Evolutionary conservation across 2,797 vertebrate genomes (phyloP).

Genomic region (Galaxias olidus): DNA sequence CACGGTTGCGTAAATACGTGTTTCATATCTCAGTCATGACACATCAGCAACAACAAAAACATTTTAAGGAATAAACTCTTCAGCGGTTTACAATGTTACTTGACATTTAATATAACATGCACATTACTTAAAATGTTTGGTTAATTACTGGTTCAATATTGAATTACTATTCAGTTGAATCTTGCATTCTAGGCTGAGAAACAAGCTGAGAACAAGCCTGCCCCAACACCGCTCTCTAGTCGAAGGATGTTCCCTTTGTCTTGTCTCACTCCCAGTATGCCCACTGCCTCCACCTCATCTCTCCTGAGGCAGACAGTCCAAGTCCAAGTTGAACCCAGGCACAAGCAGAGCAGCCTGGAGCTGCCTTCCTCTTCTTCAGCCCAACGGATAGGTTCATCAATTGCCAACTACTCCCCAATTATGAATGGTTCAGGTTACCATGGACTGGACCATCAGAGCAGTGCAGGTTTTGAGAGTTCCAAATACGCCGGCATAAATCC

Average conservation of each 20-base stretch:
- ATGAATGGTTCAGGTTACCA: slow-evolving; percentile 77
- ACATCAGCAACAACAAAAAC: too few relatives aligned
- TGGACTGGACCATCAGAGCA: slow-evolving; percentile 64
- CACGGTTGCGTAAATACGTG: too few relatives aligned
- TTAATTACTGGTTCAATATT: slow-evolving; percentile 33
- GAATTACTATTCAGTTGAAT: too few relatives aligned
- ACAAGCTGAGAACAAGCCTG: slow-evolving; percentile 79
- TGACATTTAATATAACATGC: background rate
- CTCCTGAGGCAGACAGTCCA: slow-evolving; percentile 78
- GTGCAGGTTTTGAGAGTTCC: slow-evolving; percentile 53
- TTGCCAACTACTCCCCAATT: slow-evolving; percentile 68
- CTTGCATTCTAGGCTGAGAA: slow-evolving; percentile 76
- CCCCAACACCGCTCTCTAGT: slow-evolving; percentile 74
- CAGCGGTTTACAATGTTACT: too few relatives aligned
- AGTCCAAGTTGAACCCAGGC: slow-evolving; percentile 72
- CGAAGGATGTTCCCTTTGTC: slow-evolving; percentile 81
- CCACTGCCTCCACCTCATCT: slow-evolving; percentile 75
- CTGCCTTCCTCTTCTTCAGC: slow-evolving; percentile 55
- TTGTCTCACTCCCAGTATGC: slow-evolving; percentile 73
- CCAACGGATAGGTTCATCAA: slow-evolving; percentile 63
- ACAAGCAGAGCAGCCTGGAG: slow-evolving; percentile 61
- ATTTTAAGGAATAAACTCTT: too few relatives aligned
- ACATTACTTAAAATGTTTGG: background rate
- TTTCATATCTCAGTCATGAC: too few relatives aligned
- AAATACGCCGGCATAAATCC: slow-evolving; percentile 72